A percentile compares a stretch with the other conserved stretches of the same genome.
Conservation (phyloP, 2,888 invertebrate genomes). For the Idaea biselata region DNA sequence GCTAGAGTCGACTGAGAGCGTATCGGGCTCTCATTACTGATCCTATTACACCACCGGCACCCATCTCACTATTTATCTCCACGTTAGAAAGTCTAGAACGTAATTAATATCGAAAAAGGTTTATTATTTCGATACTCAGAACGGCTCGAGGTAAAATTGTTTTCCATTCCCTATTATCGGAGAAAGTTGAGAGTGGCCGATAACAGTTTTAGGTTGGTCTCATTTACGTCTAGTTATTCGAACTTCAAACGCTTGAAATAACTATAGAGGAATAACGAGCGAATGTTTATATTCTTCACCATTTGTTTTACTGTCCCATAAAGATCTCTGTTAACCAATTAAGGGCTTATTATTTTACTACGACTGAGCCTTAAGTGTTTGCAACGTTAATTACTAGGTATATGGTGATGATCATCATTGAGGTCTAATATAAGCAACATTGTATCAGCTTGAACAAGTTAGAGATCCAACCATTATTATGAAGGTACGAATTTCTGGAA, state of each 20-base stretch:
- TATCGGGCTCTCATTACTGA: constrained; percentile 57
- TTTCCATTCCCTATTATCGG: constrained; percentile 61
- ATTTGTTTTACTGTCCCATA: constrained; percentile 19
- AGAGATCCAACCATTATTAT: constrained; percentile 51
- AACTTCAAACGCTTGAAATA: constrained; percentile 18
- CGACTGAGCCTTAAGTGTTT: background rate
- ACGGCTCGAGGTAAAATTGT: constrained; percentile 51
- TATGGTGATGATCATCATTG: background rate
- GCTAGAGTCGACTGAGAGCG: constrained; percentile 37
- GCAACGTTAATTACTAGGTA: background rate
- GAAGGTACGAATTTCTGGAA: constrained; percentile 58
- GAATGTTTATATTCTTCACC: constrained; percentile 23
- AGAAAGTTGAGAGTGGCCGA: constrained; percentile 65
- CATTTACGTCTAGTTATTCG: constrained; percentile 26
- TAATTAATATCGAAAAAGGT: constrained; percentile 74
- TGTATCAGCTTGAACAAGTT: constrained; percentile 16
- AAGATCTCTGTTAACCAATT: constrained; percentile 2
- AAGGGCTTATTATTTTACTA: background rate
- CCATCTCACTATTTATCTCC: constrained; percentile 54
- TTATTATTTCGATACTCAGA: constrained; percentile 63
- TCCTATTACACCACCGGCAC: constrained; percentile 48
- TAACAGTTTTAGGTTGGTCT: constrained; percentile 38
- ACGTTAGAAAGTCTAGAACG: constrained; percentile 66
- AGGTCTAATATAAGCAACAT: background rate
- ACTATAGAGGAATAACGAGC: constrained; percentile 19